Percentiles rank a stretch among this genome's conserved stretches.
These are phyloP conservation scores for Andrena cerasifolii DNA, from an alignment of 1,140 invertebrate species.

Conservation along the genomic window DNA sequence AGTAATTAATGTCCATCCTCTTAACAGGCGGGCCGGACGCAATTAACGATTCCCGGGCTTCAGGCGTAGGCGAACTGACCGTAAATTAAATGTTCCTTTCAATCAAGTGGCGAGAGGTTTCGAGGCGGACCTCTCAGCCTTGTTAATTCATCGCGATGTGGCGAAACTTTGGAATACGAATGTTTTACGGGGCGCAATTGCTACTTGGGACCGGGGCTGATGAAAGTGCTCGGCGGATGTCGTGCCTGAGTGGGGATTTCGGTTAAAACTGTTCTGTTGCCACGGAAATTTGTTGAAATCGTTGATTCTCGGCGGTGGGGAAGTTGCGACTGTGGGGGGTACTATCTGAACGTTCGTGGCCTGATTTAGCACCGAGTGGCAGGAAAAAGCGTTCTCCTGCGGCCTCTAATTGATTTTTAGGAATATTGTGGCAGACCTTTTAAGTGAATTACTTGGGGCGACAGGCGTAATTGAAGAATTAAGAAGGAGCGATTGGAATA, in stretches of 20 bases:
- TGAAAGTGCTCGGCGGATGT: background rate
- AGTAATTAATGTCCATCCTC: conserved; percentile 10
- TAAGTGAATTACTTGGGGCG: too few species aligned
- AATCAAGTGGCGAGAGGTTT: background rate
- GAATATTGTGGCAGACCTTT: too few species aligned
- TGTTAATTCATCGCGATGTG: conserved; percentile 7
- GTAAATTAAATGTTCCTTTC: conserved; percentile 17
- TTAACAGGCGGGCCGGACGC: conserved; percentile 8
- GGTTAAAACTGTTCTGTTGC: too few species aligned
- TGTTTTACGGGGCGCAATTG: conserved; percentile 11
- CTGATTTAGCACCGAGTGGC: conserved; percentile 1
- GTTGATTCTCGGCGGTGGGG: background rate
- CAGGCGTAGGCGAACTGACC: background rate
- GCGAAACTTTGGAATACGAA: conserved; percentile 15
- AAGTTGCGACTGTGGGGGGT: too few species aligned
- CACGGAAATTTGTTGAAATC: background rate
- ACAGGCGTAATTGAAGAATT: too few species aligned
- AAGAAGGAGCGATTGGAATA: too few species aligned
- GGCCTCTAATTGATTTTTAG: too few species aligned
- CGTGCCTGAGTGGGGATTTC: background rate
- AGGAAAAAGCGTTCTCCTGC: too few species aligned
- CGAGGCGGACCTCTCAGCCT: background rate
- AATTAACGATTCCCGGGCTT: background rate
- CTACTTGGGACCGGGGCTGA: conserved; percentile 4
- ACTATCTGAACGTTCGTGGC: background rate